A percentile compares a stretch with the other conserved stretches of the same genome.
phyloP scores from a whole-genome alignment of 2,113 vertebrate species.

The Lepisosteus oculatus region DNA sequence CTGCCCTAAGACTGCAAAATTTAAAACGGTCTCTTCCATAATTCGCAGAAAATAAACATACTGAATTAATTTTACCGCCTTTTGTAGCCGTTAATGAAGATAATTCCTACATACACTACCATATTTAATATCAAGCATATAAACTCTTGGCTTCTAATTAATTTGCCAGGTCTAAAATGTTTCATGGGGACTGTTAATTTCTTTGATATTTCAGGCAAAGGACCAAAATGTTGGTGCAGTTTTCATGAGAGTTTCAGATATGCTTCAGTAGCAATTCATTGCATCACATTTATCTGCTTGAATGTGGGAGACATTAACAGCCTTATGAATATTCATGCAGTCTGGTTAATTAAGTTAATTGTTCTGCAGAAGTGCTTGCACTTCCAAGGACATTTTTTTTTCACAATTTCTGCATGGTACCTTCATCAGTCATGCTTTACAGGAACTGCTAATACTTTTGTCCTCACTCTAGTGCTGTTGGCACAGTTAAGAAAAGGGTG shows the following conservation, averaged over 20 bases:
- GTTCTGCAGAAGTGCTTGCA: constrained; percentile 83
- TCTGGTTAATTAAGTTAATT: constrained; percentile 95
- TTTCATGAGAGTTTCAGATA: constrained; percentile 83
- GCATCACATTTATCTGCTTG: constrained; percentile 87
- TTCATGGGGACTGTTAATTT: constrained; percentile 70
- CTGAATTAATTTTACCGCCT: constrained; percentile 18
- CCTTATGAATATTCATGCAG: constrained; percentile 89
- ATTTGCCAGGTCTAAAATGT: constrained; percentile 69
- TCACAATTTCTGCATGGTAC: constrained; percentile 46
- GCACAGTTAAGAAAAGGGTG: constrained; percentile 31
- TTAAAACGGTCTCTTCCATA: too few relatives aligned
- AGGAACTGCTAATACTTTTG: constrained; percentile 46
- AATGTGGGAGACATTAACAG: constrained; percentile 85
- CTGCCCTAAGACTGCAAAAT: too few relatives aligned
- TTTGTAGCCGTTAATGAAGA: constrained; percentile 28
- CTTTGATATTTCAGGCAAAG: constrained; percentile 75
- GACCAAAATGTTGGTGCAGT: constrained; percentile 69
- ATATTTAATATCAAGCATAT: constrained; percentile 40
- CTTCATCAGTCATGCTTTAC: constrained; percentile 53
- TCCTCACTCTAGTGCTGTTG: constrained; percentile 38
- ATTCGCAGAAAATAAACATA: not conserved
- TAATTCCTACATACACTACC: constrained; percentile 20
- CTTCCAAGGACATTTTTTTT: constrained; percentile 75
- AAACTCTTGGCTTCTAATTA: constrained; percentile 67
- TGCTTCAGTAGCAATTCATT: constrained; percentile 87